Base-by-base conservation (phyloP, 2,888 invertebrate species). In the Lasius fuliginosus region DNA sequence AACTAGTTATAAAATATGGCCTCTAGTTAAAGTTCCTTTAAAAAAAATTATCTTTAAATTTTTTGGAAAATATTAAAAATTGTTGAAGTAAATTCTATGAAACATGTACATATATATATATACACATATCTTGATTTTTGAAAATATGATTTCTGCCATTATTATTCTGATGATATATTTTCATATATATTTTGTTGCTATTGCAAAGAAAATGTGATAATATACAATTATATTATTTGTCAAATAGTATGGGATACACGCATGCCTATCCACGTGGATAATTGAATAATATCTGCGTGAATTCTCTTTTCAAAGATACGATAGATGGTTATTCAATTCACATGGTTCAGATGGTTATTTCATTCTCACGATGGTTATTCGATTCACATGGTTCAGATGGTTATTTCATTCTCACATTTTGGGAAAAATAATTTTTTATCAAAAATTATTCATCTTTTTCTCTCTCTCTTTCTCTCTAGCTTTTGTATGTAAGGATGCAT, bases 391-490 rank as follows among this genome's bases (percentile, higher is more conserved):
- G 23, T 23, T 23, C 0, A 23, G 23, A 23, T 23, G 23, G 23
- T 23, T 23, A 53, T 53, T 77, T 77, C 4, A 71, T 77, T 77
- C 27, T 11, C 15, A 33, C 18, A 27, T 71, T 77, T 77, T 12
- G 18, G 53, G 68, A 60, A 56, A 58, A 74, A 60, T 46, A n/a
- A 74, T 81, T 60, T 23, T 42, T 23, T 46, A 33, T 40, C 42
- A 33, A 73, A 60, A 30, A 60, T 79, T 71, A 77, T 46, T 83
- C 77, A 46, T 68, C 60, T 33, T 30, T 27, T 73, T 46, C 46
- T 46, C 46, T 42, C 12, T 11, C 42, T 67, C 18, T 76, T 36
- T 36, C 4, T 30, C 46, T 53, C n/a, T 40, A 62, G n/a, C 42
- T 60, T 46, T 53, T 40, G 5, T 65, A 49, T 64, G 11, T n/a